Evolutionary conservation across 1,140 invertebrate genomes (phyloP), one percentile per base, ranked within the genome.

Genomic region (Amyelois transitella): DNA sequence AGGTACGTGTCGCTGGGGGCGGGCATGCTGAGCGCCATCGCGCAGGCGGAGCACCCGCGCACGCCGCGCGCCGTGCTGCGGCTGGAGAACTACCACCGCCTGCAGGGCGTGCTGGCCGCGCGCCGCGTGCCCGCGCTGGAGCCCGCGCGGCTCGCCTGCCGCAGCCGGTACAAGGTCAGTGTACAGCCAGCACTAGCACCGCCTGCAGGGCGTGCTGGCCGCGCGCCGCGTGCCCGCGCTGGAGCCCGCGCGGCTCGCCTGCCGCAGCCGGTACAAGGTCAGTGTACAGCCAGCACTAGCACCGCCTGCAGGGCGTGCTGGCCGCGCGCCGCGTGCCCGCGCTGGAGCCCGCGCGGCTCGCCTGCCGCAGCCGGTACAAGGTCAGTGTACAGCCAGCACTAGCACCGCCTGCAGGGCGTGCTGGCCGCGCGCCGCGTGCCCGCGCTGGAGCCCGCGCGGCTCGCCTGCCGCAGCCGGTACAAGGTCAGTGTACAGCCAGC

Each of bases 21-120:
- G 58, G 94, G 93, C n/a, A 95, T 99, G 88, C 95, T 98, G 88
- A 93, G 96, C 66, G 94, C 92, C 7, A 89, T 93, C 14, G 94
- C 97, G 62, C 93, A 96, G 21, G 91, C 90, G 52, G 96, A 98
- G 71, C 97, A 98, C 82, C 92, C 94, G 55, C 98, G 98, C 89
- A 99, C 97, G 18, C 98, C 98, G 12, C 92, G 93, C 49, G 95
- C 98, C 90, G 97, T 99, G 43, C 92, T 99, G 28, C 95, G 96
- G 89, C 96, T 98, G 93, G 79, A 99, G 91, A 99, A 99, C 89
- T 99, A 96, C 83, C 98, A 99, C 91, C 94, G 97, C 77, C 92
- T 99, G 70, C 94, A 96, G 79, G 95, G 94, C 17, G 87, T 96
- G 47, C 87, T 99, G 51, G 96, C 95, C 1, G 94, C 96, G 81